A percentile compares a stretch with the other conserved stretches of the same genome.
Evolutionary conservation across 2,797 vertebrate species (phyloP).

Genomic region (Pipistrellus pipistrellus): DNA sequence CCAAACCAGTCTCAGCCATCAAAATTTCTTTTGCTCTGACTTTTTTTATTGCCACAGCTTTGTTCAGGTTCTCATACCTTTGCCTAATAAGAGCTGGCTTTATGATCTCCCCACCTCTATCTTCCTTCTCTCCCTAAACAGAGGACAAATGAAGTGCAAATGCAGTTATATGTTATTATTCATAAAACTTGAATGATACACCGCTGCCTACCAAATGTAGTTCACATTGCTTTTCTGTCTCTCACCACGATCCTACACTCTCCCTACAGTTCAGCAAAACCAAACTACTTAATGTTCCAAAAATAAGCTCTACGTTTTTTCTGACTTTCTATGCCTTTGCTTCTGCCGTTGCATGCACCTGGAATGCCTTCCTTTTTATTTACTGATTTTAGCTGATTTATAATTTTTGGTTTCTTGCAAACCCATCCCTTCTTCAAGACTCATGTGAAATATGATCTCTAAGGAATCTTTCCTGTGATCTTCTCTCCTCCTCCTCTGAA

Average conservation of each 20-base stretch:
- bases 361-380: background rate
- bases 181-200: background rate
- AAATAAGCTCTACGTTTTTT: conserved; percentile 1
- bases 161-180: background rate
- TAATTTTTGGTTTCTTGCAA: conserved; percentile 8
- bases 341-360: background rate
- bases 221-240: background rate
- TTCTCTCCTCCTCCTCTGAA: background rate
- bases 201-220: background rate
- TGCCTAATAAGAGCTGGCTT: background rate
- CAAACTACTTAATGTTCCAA: background rate
- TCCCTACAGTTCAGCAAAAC: conserved; percentile 12
- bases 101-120: background rate
- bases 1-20: no score
- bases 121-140: background rate
- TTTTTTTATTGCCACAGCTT: background rate
- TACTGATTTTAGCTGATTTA: background rate
- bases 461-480: conserved; percentile 10
- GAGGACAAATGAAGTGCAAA: background rate
- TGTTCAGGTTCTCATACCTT: background rate
- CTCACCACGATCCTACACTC: background rate
- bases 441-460: background rate
- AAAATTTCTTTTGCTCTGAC: background rate
- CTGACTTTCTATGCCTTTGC: background rate
- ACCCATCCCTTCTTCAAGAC: background rate